Percentiles rank a stretch among this genome's conserved stretches.
phyloP scores from a whole-genome alignment of 2,113 vertebrate genomes.

The Petroica traversi region DNA sequence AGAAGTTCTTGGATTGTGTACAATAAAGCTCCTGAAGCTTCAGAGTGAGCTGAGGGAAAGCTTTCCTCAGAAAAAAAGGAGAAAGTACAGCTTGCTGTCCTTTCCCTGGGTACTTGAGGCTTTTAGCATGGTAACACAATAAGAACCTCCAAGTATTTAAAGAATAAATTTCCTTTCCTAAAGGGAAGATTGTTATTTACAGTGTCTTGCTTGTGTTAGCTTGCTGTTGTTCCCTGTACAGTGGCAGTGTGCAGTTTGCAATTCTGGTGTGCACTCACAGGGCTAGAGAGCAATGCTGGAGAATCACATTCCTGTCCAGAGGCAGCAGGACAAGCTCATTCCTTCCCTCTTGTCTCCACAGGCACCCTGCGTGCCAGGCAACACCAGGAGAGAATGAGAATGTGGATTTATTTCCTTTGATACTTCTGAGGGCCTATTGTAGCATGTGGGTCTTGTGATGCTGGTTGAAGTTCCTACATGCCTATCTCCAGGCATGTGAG shows the following conservation, averaged over 20 bases:
- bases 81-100: rapidly evolving
- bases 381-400: not conserved
- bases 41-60: not conserved
- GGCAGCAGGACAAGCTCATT: not conserved
- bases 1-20: not conserved
- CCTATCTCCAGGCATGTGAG: not conserved
- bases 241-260: rapidly evolving
- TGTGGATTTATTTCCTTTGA: not conserved
- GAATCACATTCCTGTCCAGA: not conserved
- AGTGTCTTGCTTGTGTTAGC: rapidly evolving
- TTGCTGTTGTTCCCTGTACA: not conserved
- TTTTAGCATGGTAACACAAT: not conserved
- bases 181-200: not conserved
- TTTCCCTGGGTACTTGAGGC: rapidly evolving
- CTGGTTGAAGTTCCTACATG: not conserved
- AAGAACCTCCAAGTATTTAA: not conserved
- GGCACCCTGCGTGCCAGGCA: rapidly evolving
- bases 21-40: rapidly evolving
- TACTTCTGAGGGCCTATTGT: not conserved
- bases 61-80: rapidly evolving
- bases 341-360: not conserved
- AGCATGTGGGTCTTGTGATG: not conserved
- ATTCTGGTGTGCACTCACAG: rapidly evolving
- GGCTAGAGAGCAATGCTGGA: rapidly evolving
- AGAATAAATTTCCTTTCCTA: not conserved